Evolutionary conservation across 1,140 invertebrate genomes (phyloP), one percentile per base, ranked within the genome.

Genomic region (Atta cephalotes): DNA sequence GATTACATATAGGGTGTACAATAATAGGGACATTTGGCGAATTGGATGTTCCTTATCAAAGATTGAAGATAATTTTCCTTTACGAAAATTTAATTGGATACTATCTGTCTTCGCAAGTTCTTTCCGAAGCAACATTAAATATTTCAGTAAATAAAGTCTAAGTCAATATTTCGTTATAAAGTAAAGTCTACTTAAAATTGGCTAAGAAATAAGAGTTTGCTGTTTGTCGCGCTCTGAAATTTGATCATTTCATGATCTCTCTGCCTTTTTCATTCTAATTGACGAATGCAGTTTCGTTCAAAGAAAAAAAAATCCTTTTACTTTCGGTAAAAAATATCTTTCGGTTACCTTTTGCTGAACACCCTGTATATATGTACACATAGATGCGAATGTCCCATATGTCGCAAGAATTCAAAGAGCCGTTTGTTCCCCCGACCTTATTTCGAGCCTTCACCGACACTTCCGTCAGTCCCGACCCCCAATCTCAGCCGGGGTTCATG

Each of bases 331-430:
- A 51, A 51, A 51, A 51, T 58, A 9, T 28, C 3, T 49, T 4
- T 70, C 21, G n/a, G n/a, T 70, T 14, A 16, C 1, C 25, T 16
- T 49, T 31, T 31, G 25, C 7, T 25, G 39, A 35, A 63, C 80
- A 84, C 70, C 70, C 80, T 76, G 25, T 84, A 76, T 62, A 60
- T 82, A 49, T 60, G 68, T 31, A 62, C 70, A 74, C 58, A 74
- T 25, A 31, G 56, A 84, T 76, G 70, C 39, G 70, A 84, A 74
- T 76, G 70, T 76, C 70, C 80, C 80, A 84, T 76, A 84, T 84
- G 80, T 84, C 80, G 25, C 39, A 58, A 60, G 56, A 84, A 60
- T 84, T 84, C 80, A 74, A 58, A 71, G 80, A 74, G 39, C n/a
- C 70, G 70, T 84, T 74, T 84, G 80, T 74, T 68, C 80, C 51